Conservation (phyloP, 2,113 vertebrate genomes). For the Spea multiplicata region DNA sequence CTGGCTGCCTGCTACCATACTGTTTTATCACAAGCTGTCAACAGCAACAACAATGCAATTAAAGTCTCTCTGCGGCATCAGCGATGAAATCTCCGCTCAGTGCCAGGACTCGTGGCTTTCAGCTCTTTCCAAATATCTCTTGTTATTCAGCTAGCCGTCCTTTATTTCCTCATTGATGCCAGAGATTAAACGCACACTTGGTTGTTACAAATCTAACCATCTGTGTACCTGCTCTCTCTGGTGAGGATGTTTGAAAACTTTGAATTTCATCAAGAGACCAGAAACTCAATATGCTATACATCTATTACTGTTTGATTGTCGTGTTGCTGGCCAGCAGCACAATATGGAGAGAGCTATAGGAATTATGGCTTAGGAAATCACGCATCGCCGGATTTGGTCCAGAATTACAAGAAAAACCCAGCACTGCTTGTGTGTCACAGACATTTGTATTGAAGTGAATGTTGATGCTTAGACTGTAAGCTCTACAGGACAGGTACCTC, state of each 20-base stretch:
- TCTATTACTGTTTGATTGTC: slow-evolving; percentile 28
- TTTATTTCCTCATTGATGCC: slow-evolving; percentile 23
- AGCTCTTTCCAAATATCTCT: slow-evolving; percentile 33
- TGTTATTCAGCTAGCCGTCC: slow-evolving; percentile 19
- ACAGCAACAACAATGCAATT: slow-evolving; percentile 37
- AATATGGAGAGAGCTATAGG: neutral
- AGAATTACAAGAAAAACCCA: neutral
- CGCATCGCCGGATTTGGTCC: neutral
- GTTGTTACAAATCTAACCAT: slow-evolving; percentile 30
- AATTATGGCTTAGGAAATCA: neutral
- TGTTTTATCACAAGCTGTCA: slow-evolving; percentile 39
- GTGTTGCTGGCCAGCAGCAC: slow-evolving; percentile 8
- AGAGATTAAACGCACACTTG: slow-evolving; percentile 31
- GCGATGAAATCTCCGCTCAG: slow-evolving; percentile 32
- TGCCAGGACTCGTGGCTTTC: slow-evolving; percentile 39
- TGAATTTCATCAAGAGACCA: slow-evolving; percentile 22
- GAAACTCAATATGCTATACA: slow-evolving; percentile 28
- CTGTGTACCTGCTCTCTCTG: slow-evolving; percentile 17
- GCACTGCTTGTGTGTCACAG: too few species aligned
- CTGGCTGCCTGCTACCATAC: slow-evolving; percentile 27
- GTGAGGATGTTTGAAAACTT: slow-evolving; percentile 24
- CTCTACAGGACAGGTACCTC: too few species aligned
- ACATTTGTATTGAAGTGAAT: too few species aligned
- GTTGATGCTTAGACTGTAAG: too few species aligned
- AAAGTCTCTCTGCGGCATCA: slow-evolving; percentile 27